phyloP scores from a whole-genome alignment of 2,888 invertebrate genomes.

The Mactromeris polynyma region DNA sequence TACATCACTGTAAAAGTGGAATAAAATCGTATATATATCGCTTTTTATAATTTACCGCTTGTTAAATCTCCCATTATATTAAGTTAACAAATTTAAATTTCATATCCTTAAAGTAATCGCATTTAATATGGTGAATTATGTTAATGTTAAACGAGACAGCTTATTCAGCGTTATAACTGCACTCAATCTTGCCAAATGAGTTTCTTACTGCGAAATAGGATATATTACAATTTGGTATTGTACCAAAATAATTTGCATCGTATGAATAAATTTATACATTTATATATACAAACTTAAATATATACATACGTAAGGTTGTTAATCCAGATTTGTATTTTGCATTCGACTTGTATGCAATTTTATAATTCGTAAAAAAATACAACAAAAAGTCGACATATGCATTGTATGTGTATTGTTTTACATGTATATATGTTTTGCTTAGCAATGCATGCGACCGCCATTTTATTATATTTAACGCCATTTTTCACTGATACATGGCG shows the following conservation, averaged over 20 bases:
- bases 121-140: not conserved
- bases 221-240: not conserved
- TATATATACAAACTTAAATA: no score
- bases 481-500: no score
- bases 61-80: not conserved
- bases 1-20: no score
- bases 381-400: no score
- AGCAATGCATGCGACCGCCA: no score
- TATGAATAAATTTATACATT: not conserved
- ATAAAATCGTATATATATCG: not conserved
- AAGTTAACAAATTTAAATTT: not conserved
- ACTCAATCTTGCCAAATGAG: not conserved
- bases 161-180: not conserved
- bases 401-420: no score
- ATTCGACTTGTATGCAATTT: no score
- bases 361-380: no score
- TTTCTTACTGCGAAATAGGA: not conserved
- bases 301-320: no score
- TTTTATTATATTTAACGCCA: no score
- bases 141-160: not conserved
- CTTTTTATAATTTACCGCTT: slow-evolving; percentile 16
- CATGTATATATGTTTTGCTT: no score
- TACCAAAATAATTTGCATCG: not conserved
- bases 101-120: slow-evolving; percentile 11
- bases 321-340: no score